Conservation (phyloP, 2,113 vertebrate species). For the Sylvilagus bachmani region DNA sequence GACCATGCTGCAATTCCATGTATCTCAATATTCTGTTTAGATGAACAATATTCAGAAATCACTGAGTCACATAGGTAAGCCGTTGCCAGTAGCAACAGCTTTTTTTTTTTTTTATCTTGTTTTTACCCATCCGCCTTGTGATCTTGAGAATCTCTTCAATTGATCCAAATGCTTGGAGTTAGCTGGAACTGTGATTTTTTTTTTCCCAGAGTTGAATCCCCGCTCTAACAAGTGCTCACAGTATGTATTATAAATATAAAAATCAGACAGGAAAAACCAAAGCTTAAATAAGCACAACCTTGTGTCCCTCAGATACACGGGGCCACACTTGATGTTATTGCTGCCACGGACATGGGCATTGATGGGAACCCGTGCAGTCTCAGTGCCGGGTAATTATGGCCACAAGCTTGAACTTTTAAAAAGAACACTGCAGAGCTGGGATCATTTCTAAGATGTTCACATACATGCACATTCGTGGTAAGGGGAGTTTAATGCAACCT, state of each 20-base stretch:
- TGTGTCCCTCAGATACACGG: neutral
- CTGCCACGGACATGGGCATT: neutral
- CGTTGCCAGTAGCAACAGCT: constrained; percentile 37
- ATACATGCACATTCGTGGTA: neutral
- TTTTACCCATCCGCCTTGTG: constrained; percentile 37
- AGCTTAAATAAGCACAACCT: neutral
- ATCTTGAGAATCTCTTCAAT: constrained; percentile 52
- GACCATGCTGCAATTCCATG: neutral
- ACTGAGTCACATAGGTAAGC: constrained; percentile 20
- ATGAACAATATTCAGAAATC: neutral
- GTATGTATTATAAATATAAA: constrained; percentile 20
- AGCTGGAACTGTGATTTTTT: neutral
- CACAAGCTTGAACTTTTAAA: neutral
- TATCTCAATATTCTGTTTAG: neutral
- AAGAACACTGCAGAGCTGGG: neutral
- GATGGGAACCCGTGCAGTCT: neutral
- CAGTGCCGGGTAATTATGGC: no score
- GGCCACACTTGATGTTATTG: neutral
- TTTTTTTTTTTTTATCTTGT: constrained; percentile 40
- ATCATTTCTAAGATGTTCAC: neutral
- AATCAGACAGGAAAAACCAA: neutral
- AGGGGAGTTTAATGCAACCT: neutral
- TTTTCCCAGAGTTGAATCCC: neutral
- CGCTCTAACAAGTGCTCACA: neutral
- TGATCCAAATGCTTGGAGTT: neutral